Percentiles rank a stretch among this genome's conserved stretches.
These are phyloP conservation scores for Miltochrista miniata DNA, from an alignment of 2,888 invertebrate species.

Conservation along the genomic window DNA sequence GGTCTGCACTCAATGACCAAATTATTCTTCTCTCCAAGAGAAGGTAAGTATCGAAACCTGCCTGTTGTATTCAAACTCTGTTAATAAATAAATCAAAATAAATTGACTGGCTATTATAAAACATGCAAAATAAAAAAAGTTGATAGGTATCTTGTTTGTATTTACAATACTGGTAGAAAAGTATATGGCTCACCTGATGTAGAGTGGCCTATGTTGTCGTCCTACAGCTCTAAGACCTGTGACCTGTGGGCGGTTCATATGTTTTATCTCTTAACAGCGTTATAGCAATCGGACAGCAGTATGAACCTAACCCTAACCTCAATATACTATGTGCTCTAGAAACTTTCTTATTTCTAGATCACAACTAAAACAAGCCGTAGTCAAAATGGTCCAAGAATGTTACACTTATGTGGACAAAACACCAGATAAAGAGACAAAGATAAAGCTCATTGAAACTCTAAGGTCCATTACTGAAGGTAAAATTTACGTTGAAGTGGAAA, in stretches of 20 bases:
- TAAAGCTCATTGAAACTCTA: slow-evolving; percentile 97
- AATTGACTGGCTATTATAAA: no score
- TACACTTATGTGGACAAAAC: slow-evolving; percentile 96
- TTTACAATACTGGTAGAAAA: no score
- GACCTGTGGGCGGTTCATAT: no score
- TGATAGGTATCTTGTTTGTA: no score
- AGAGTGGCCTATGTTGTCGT: no score
- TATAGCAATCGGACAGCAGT: no score
- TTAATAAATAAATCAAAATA: no score
- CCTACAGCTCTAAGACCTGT: no score
- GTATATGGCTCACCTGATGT: no score
- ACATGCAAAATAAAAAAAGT: no score
- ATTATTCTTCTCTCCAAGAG: slow-evolving; percentile 95
- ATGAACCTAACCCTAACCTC: no score
- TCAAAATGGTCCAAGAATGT: slow-evolving; percentile 98
- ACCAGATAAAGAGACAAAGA: slow-evolving; percentile 94
- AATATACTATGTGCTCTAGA: background rate
- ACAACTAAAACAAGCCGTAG: slow-evolving; percentile 98
- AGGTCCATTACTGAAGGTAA: slow-evolving; percentile 98
- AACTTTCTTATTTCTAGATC: slow-evolving; percentile 76
- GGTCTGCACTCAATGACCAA: slow-evolving; percentile 97
- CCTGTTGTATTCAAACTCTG: background rate
- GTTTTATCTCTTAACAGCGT: no score
- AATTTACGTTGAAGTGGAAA: slow-evolving; percentile 99
- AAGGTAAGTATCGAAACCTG: slow-evolving; percentile 68